phyloP scores from a whole-genome alignment of 2,113 vertebrate genomes.

The Cathartes aura region DNA sequence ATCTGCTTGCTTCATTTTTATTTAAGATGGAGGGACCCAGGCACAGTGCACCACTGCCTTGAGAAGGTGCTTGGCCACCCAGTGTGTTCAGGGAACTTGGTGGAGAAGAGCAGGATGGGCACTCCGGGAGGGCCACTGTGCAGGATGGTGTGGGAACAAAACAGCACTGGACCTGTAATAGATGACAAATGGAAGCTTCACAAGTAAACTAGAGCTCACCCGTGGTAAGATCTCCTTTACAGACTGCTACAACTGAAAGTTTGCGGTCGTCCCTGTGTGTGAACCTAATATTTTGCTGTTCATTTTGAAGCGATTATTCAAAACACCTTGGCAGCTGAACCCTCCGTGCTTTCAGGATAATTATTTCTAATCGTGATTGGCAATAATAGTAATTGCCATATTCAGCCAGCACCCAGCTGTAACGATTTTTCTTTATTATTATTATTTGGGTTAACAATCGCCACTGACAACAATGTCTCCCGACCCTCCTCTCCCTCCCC shows the following conservation, averaged over 20 bases:
- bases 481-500: neutral
- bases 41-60: neutral
- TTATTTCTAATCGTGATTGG: slow-evolving; percentile 59
- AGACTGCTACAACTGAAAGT: neutral
- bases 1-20: neutral
- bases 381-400: slow-evolving; percentile 56
- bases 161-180: neutral
- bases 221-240: neutral
- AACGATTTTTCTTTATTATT: slow-evolving; percentile 46
- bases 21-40: neutral
- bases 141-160: neutral
- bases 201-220: neutral
- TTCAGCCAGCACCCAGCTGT: slow-evolving; percentile 55
- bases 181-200: too few relatives aligned
- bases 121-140: accelerated
- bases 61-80: neutral
- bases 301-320: slow-evolving; percentile 35
- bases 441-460: slow-evolving; percentile 53
- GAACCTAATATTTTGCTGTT: neutral
- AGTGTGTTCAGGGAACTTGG: neutral
- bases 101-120: neutral
- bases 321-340: slow-evolving; percentile 61
- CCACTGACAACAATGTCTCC: slow-evolving; percentile 26
- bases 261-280: neutral
- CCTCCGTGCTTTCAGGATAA: slow-evolving; percentile 37